phyloP scores from a whole-genome alignment of 2,113 vertebrate species.

The Polypterus senegalus region DNA sequence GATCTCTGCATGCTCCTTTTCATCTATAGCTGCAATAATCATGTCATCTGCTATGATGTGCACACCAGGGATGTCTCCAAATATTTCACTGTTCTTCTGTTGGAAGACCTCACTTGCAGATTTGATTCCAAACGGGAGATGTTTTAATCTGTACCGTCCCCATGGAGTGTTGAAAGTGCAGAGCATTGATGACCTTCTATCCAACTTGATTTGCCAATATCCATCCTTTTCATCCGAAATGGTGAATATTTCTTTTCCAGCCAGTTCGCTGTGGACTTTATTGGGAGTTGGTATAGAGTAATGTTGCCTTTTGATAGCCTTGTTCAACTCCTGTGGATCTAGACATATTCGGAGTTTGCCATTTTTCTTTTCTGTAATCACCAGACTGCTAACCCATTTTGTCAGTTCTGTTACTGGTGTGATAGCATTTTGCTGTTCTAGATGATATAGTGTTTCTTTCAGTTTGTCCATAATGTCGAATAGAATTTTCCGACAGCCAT shows the following conservation, averaged over 20 bases:
- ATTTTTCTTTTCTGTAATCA: conserved; percentile 3
- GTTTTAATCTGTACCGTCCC: conserved; percentile 1
- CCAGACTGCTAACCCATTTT: conserved; percentile 2
- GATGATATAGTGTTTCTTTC: conserved; percentile 5
- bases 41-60: too few relatives aligned
- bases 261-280: conserved; percentile 6
- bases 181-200: conserved; percentile 11
- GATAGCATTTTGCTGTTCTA: neutral
- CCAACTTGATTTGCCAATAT: conserved; percentile 19
- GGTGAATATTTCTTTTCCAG: conserved; percentile 14
- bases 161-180: conserved; percentile 16
- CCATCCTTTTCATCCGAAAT: conserved; percentile 16
- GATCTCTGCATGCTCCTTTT: too few relatives aligned
- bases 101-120: too few relatives aligned
- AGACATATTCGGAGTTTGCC: neutral
- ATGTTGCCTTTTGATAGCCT: conserved; percentile 10
- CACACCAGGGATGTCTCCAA: too few relatives aligned
- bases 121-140: neutral
- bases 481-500: conserved; percentile 14
- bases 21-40: too few relatives aligned
- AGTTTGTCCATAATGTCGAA: conserved; percentile 5
- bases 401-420: neutral
- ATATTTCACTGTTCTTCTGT: too few relatives aligned
- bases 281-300: conserved; percentile 11
- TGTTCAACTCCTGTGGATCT: conserved; percentile 4